Evolutionary conservation across 2,888 invertebrate species (phyloP).

Genomic region (Penaeus monodon): DNA sequence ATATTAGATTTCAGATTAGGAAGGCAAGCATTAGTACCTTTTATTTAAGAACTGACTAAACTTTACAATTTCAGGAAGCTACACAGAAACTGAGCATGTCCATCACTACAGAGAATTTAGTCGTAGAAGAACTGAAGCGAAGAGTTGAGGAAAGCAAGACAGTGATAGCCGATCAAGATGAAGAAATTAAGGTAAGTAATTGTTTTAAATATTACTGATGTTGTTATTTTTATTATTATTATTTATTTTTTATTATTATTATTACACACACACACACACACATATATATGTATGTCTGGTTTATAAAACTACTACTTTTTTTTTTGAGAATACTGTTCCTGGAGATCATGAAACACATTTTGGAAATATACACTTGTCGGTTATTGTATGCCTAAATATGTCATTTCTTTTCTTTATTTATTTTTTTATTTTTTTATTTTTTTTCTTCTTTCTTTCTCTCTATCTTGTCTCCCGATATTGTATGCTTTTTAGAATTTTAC

Average conservation of each 20-base stretch:
- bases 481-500: background rate
- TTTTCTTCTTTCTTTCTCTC: background rate
- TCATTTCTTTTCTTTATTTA: background rate
- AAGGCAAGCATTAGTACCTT: too few relatives aligned
- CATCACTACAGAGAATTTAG: constrained; percentile 13
- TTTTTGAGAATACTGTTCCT: background rate
- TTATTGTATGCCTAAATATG: background rate
- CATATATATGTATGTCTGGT: background rate
- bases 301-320: background rate
- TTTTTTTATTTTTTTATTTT: background rate
- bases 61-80: constrained; percentile 9
- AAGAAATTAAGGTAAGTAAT: constrained; percentile 14
- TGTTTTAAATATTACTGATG: too few relatives aligned
- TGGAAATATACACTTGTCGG: background rate
- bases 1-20: too few relatives aligned
- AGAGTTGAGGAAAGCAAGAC: constrained; percentile 9
- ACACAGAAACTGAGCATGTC: background rate
- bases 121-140: constrained; percentile 11
- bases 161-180: background rate
- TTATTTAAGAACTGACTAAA: too few relatives aligned
- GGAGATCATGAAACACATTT: too few relatives aligned
- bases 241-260: too few relatives aligned
- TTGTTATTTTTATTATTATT: too few relatives aligned
- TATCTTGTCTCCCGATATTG: background rate
- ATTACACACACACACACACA: background rate